These are phyloP conservation scores for Cheumatopsyche charites DNA, from an alignment of 1,140 invertebrate species.

Conservation along the genomic window DNA sequence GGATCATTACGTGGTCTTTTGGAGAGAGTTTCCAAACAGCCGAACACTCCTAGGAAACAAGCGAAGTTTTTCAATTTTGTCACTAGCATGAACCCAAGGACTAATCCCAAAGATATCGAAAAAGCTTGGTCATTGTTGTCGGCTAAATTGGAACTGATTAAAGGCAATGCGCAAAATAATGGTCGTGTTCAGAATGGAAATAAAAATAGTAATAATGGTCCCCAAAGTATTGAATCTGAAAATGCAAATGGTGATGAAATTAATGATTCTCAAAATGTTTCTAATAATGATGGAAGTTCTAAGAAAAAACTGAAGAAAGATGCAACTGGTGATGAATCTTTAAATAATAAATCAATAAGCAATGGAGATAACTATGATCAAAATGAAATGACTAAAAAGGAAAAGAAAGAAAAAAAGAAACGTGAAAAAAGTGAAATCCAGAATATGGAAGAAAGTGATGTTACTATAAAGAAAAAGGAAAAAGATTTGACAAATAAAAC, in stretches of 20 bases:
- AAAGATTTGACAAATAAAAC: too few relatives aligned
- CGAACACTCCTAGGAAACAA: constrained; percentile 93
- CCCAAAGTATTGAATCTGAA: constrained; percentile 16
- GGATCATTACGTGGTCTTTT: constrained; percentile 68
- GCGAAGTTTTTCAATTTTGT: constrained; percentile 85
- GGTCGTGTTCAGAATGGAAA: constrained; percentile 44
- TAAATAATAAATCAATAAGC: constrained; percentile 55
- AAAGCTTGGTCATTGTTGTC: constrained; percentile 75
- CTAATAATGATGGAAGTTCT: constrained; percentile 32
- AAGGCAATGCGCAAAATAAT: constrained; percentile 49
- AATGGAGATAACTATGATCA: constrained; percentile 43
- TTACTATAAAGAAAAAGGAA: too few relatives aligned
- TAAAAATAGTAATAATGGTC: constrained; percentile 9
- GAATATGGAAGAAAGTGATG: too few relatives aligned
- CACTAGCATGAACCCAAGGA: constrained; percentile 65
- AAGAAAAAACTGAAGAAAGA: constrained; percentile 52
- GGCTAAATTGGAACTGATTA: constrained; percentile 66
- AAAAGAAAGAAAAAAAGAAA: too few relatives aligned
- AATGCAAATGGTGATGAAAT: constrained; percentile 11
- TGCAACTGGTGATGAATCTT: constrained; percentile 48
- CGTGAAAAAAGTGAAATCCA: too few relatives aligned
- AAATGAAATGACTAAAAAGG: constrained; percentile 54
- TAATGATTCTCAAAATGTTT: constrained; percentile 20
- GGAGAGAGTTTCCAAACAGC: constrained; percentile 72
- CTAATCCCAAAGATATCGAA: constrained; percentile 64